Evolutionary conservation across 2,888 invertebrate genomes (phyloP).

Genomic region (Drosophila tripunctata): DNA sequence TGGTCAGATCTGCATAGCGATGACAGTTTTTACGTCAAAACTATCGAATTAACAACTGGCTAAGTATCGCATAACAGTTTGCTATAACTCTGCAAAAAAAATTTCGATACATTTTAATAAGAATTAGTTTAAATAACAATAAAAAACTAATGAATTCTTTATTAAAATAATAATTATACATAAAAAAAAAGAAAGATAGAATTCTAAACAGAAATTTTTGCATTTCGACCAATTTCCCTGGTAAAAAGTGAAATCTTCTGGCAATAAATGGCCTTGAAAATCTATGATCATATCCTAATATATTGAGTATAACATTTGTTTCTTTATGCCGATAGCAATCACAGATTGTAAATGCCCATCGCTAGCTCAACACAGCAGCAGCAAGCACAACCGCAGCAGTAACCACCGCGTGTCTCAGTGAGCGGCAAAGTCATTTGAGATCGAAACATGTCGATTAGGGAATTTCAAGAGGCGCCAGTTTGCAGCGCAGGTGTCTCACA

Average conservation of each 20-base stretch:
- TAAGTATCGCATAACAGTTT: neutral
- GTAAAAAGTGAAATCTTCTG: too few relatives aligned
- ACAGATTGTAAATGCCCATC: neutral
- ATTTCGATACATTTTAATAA: too few relatives aligned
- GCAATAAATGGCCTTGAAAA: too few relatives aligned
- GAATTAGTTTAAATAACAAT: too few relatives aligned
- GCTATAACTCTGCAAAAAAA: too few relatives aligned
- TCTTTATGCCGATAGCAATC: neutral
- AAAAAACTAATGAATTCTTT: too few relatives aligned
- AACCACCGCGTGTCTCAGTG: slow-evolving; percentile 26
- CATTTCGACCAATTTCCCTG: too few relatives aligned
- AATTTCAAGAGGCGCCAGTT: slow-evolving; percentile 82
- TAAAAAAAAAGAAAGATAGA: too few relatives aligned
- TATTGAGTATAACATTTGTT: too few relatives aligned
- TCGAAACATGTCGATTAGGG: slow-evolving; percentile 83
- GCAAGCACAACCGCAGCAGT: slow-evolving; percentile 8
- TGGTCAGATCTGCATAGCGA: slow-evolving; percentile 36
- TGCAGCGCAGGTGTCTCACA: slow-evolving; percentile 73
- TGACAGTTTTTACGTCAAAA: neutral
- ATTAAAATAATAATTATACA: too few relatives aligned
- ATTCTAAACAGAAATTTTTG: too few relatives aligned
- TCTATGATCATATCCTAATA: too few relatives aligned
- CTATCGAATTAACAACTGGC: neutral
- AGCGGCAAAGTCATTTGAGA: slow-evolving; percentile 77
- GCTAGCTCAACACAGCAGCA: neutral